Evolutionary conservation across 2,113 vertebrate species (phyloP), one percentile per base, ranked within the genome.

Genomic region (Oncorhynchus masou): DNA sequence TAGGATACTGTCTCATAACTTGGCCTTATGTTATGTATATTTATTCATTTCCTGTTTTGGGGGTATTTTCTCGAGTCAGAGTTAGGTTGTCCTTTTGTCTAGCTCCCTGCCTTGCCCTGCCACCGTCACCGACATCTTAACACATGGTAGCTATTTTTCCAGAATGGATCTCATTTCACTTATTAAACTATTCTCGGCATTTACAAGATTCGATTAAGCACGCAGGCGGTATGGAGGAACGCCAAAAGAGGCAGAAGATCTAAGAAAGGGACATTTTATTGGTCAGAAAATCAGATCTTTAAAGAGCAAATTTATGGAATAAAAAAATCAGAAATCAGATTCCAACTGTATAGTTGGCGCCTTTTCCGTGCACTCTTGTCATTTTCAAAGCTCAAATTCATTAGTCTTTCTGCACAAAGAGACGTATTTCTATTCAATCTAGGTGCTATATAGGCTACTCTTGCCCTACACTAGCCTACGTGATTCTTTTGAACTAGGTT

Each of bases 161-260:
- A 66, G 51, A 27, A 72, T 72, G 68, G 79, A 79, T 85, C 54
- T 66, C 1, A 65, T 86, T 79, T 82, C 80, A 75, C 68, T 69
- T 48, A 73, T 85, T 70, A 74, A 84, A 81, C 73, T 80, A 82
- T 83, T 84, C 68, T 64, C 70, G 70, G 74, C 76, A 51, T 89
- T 87, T 79, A 81, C 49, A 75, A 75, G 68, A 62, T 65, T 75
- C 39, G 2, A 54, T 68, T 68, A 60, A 2, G 59, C 45, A 67
- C 51, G 48, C 45, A 68, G 34, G 24, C 7, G n/a, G 64, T 29
- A 48, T 67, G 62, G 45, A 68, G 62, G 64, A 54, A 31, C 45
- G 73, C 48, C 45, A 68, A 49, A 49, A 48, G 8, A 65, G 29
- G n/a, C 4, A 48, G 34, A 25, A 45, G 6, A 74, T 65, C 8